phyloP scores from a whole-genome alignment of 2,888 invertebrate genomes.

The Brachyptera risi region DNA sequence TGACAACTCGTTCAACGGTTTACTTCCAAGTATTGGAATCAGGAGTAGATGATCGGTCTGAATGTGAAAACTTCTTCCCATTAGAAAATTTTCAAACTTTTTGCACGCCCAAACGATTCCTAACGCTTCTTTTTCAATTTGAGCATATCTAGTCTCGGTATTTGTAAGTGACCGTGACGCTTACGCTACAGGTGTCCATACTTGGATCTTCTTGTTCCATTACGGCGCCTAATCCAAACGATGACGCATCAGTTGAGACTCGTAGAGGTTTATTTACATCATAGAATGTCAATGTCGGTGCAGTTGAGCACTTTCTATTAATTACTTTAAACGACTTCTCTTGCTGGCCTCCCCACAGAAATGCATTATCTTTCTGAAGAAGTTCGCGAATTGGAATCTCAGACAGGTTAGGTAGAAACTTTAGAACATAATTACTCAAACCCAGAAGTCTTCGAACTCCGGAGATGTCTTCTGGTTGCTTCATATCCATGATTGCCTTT shows the following conservation, averaged over 20 bases:
- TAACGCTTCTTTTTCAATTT: conserved; percentile 41
- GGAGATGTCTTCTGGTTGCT: background rate
- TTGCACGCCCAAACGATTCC: conserved; percentile 40
- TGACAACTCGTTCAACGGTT: too few relatives aligned
- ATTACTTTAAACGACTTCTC: conserved; percentile 36
- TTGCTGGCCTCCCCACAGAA: conserved; percentile 35
- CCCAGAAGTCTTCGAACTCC: conserved; percentile 3
- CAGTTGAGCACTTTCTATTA: conserved; percentile 36
- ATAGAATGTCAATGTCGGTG: conserved; percentile 39
- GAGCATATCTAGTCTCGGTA: conserved; percentile 40
- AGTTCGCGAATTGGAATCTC: conserved; percentile 34
- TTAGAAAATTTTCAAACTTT: conserved; percentile 39
- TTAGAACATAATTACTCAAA: background rate
- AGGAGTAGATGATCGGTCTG: conserved; percentile 43
- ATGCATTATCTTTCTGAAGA: conserved; percentile 32
- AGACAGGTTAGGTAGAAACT: conserved; percentile 30
- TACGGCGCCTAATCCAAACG: conserved; percentile 40
- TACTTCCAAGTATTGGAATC: too few relatives aligned
- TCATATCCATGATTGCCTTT: background rate
- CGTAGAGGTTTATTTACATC: conserved; percentile 35
- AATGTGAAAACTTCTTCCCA: conserved; percentile 37
- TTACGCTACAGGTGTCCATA: conserved; percentile 40
- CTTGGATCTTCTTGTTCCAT: conserved; percentile 37
- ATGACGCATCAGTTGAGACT: conserved; percentile 40
- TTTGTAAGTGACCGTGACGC: conserved; percentile 39